Evolutionary conservation across 2,113 vertebrate species (phyloP).

Genomic region (Oryzias melastigma): DNA sequence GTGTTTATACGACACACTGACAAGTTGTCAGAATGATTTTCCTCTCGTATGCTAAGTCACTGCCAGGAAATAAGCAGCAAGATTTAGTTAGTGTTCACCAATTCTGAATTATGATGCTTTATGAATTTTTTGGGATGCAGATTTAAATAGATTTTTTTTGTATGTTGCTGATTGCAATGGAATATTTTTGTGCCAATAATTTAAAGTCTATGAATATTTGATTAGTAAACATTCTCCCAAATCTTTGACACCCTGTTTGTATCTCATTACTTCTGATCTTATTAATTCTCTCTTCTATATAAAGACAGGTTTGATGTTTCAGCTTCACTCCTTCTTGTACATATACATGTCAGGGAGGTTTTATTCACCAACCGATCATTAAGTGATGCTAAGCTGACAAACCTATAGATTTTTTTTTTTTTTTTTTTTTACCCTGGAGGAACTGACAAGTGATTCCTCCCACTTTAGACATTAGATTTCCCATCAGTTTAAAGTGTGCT

Average conservation of each 20-base stretch:
- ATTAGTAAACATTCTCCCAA: constrained; percentile 48
- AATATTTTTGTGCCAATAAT: constrained; percentile 42
- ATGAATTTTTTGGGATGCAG: constrained; percentile 46
- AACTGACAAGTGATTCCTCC: constrained; percentile 67
- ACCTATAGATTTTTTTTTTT: constrained; percentile 39
- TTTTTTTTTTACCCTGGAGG: constrained; percentile 54
- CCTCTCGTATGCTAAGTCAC: constrained; percentile 28
- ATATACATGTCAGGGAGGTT: constrained; percentile 23
- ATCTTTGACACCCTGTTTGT: constrained; percentile 25
- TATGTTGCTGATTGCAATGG: constrained; percentile 48
- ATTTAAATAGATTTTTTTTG: constrained; percentile 56
- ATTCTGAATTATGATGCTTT: constrained; percentile 54
- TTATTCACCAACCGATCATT: constrained; percentile 21
- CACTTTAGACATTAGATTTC: constrained; percentile 73
- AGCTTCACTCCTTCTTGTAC: constrained; percentile 14
- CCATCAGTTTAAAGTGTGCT: constrained; percentile 71
- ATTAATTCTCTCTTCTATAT: constrained; percentile 20
- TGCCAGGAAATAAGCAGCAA: constrained; percentile 59
- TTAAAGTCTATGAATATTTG: constrained; percentile 61
- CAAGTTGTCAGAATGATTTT: constrained; percentile 64
- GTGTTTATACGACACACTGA: constrained; percentile 64
- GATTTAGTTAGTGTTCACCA: constrained; percentile 51
- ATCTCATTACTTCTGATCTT: constrained; percentile 31
- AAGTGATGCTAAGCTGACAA: constrained; percentile 34
- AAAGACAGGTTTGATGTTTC: constrained; percentile 13